phyloP scores from a whole-genome alignment of 1,140 invertebrate species.

The Zaprionus gabonicus region DNA sequence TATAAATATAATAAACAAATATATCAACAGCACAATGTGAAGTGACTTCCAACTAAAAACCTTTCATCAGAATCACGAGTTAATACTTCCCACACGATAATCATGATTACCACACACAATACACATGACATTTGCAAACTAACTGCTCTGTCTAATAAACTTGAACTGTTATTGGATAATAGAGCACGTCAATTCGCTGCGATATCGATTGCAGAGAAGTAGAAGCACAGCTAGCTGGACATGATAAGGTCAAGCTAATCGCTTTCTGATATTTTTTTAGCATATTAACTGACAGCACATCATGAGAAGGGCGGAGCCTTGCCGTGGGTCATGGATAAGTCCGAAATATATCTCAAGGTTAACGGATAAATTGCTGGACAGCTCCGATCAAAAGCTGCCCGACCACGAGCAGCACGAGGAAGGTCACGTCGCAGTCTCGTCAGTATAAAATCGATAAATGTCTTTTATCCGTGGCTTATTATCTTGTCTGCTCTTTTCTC shows the following conservation, averaged over 20 bases:
- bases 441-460: conserved; percentile 1
- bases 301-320: neutral
- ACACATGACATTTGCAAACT: too few relatives aligned
- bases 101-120: too few relatives aligned
- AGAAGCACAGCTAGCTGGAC: too few relatives aligned
- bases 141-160: too few relatives aligned
- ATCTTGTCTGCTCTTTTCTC: neutral
- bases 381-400: neutral
- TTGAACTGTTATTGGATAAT: too few relatives aligned
- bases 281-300: neutral
- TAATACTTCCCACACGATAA: too few relatives aligned
- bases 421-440: neutral
- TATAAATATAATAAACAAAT: too few relatives aligned
- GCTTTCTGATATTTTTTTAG: neutral
- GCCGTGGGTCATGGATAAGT: neutral
- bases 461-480: neutral
- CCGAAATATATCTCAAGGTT: neutral
- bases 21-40: too few relatives aligned
- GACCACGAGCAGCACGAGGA: neutral
- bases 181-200: too few relatives aligned
- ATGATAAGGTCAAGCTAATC: neutral
- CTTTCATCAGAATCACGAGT: too few relatives aligned
- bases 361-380: neutral
- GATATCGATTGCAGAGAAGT: too few relatives aligned
- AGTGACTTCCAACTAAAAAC: too few relatives aligned